Base-by-base conservation (phyloP, 2,888 invertebrate species). In the Apoderus coryli region DNA sequence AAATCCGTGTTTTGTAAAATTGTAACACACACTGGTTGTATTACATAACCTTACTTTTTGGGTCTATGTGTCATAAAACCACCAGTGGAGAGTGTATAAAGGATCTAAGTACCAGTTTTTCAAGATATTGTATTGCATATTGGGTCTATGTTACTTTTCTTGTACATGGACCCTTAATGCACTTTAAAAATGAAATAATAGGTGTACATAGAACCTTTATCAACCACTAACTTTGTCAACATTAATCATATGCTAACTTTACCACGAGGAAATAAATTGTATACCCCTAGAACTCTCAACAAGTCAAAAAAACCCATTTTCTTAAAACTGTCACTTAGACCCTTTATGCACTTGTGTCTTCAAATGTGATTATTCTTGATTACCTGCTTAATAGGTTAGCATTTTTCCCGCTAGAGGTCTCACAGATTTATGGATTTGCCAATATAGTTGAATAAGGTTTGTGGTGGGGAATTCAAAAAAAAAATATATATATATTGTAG, bases 281-380 rank as follows among this genome's bases (percentile, higher is more conserved):
- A 19, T 19, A 19, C 19, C 19, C 19, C 19, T 7, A 19, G 19
- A 19, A 19, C 19, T 19, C 19, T n/a, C 19, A 19, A 19, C 6
- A 26, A 26, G 12, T 10, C n/a, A 26, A 6, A 12, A 27, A 27
- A 19, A 19, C 6, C 19, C 6, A 19, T 19, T 19, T 19, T n/a
- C 19, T n/a, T 19, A 19, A 19, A 19, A 19, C 6, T 19, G 19
- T 19, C 19, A 19, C n/a, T n/a, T n/a, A n/a, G n/a, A n/a, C 26
- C 26, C 26, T 26, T 26, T 26, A 12, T 26, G 12, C 12, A 11
- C 19, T 19, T 19, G 19, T 19, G 19, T 19, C 19, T 19, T 19
- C 19, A 19, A 19, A 19, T 19, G n/a, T 19, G n/a, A n/a, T n/a
- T n/a, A n/a, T n/a, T n/a, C n/a, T n/a, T n/a, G n/a, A n/a, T n/a